Conservation (phyloP, 1,140 invertebrate species). For the Drosophila equinoxialis region DNA sequence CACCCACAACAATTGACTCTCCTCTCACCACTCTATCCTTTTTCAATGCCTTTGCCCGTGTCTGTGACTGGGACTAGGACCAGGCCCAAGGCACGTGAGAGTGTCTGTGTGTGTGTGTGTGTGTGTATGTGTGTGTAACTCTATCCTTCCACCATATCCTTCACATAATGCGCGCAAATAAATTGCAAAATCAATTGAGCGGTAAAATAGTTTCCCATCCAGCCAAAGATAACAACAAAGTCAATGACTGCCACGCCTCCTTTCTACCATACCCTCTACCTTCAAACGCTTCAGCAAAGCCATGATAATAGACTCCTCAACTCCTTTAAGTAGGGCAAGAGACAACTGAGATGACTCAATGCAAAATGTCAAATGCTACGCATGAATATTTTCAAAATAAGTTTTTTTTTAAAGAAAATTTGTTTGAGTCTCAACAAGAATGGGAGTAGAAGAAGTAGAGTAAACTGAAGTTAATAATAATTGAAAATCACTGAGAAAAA, state of each 20-base stretch:
- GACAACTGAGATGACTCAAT: background rate
- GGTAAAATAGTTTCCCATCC: conserved; percentile 78
- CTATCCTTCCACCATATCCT: conserved; percentile 25
- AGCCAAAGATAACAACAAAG: conserved; percentile 48
- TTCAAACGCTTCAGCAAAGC: background rate
- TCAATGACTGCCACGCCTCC: conserved; percentile 42
- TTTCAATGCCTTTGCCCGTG: conserved; percentile 19
- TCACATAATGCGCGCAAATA: conserved; percentile 77
- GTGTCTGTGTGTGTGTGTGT: conserved; percentile 12
- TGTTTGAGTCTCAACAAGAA: background rate
- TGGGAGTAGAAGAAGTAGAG: too few species aligned
- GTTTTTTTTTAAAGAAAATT: background rate
- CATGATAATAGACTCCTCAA: conserved; percentile 7
- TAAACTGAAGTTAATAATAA: too few species aligned
- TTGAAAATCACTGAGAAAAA: too few species aligned
- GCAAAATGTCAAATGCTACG: background rate
- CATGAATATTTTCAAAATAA: background rate
- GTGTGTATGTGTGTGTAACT: conserved; percentile 15
- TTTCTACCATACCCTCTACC: background rate
- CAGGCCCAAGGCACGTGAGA: conserved; percentile 48
- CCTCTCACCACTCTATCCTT: conserved; percentile 8
- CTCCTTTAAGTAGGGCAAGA: background rate
- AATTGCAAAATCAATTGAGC: conserved; percentile 83
- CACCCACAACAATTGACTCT: conserved; percentile 20
- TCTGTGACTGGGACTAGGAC: conserved; percentile 2